Evolutionary conservation across 2,888 invertebrate species (phyloP).

Genomic region (Platynereis dumerilii): DNA sequence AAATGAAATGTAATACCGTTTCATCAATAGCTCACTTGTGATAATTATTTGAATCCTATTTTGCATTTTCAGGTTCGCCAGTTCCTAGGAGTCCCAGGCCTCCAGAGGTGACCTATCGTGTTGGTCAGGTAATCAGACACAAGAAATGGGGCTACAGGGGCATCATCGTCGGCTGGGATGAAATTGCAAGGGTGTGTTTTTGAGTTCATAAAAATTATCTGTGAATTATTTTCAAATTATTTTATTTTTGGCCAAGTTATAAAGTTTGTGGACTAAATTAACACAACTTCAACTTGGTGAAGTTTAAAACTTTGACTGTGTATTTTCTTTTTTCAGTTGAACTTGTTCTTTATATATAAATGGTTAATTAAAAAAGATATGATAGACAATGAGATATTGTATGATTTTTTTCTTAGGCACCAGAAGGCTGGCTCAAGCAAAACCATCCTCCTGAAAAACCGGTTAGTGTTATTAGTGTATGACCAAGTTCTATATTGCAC

Average conservation of each 20-base stretch:
- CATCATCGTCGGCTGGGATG: conserved; percentile 69
- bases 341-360: too few relatives aligned
- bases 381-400: too few relatives aligned
- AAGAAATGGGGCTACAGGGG: conserved; percentile 65
- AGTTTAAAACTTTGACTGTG: too few relatives aligned
- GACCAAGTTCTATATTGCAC: too few relatives aligned
- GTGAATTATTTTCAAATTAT: not conserved
- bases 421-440: conserved; percentile 63
- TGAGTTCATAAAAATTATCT: not conserved
- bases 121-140: conserved; percentile 68
- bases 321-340: too few relatives aligned
- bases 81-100: conserved; percentile 62
- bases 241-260: too few relatives aligned
- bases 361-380: too few relatives aligned
- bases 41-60: too few relatives aligned
- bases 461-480: conserved; percentile 48
- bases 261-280: too few relatives aligned
- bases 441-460: conserved; percentile 59
- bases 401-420: conserved; percentile 57
- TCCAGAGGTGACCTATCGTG: conserved; percentile 63
- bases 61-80: conserved; percentile 53
- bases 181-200: conserved; percentile 57
- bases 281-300: too few relatives aligned
- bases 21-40: too few relatives aligned
- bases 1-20: too few relatives aligned